These are phyloP conservation scores for Agonopterix arenella DNA, from an alignment of 2,888 invertebrate species.

Conservation along the genomic window DNA sequence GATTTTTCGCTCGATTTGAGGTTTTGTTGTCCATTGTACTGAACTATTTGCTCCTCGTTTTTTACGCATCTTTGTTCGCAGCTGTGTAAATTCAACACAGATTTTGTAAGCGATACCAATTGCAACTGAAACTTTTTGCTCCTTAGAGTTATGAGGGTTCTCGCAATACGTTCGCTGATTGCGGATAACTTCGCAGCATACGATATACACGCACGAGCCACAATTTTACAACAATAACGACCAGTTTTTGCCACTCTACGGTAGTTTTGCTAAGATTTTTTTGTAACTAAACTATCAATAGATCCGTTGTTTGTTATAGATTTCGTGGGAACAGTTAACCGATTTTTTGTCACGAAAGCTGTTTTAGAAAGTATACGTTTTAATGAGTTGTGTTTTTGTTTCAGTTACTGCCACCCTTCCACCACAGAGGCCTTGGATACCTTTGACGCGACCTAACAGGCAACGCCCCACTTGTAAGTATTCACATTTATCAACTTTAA, in stretches of 20 bases:
- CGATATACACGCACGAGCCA: slow-evolving; percentile 25
- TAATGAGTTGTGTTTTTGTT: slow-evolving; percentile 59
- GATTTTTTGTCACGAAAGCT: neutral
- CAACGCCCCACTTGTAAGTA: slow-evolving; percentile 93
- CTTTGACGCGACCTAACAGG: slow-evolving; percentile 91
- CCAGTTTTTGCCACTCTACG: slow-evolving; percentile 19
- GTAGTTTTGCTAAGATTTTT: slow-evolving; percentile 24
- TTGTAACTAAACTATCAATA: slow-evolving; percentile 15
- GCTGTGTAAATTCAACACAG: slow-evolving; percentile 23
- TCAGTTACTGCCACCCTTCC: slow-evolving; percentile 92
- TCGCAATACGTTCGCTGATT: slow-evolving; percentile 14
- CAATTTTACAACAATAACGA: slow-evolving; percentile 26
- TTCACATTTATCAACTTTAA: neutral
- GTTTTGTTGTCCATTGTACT: slow-evolving; percentile 24
- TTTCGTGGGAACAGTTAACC: slow-evolving; percentile 2
- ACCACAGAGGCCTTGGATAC: slow-evolving; percentile 97
- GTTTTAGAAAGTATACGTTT: neutral
- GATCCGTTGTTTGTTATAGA: slow-evolving; percentile 16
- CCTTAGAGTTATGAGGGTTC: slow-evolving; percentile 13
- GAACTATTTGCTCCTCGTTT: slow-evolving; percentile 29
- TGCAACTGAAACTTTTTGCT: slow-evolving; percentile 1
- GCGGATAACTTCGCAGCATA: slow-evolving; percentile 14
- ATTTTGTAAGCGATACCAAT: slow-evolving; percentile 18
- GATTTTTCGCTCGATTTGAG: slow-evolving; percentile 32
- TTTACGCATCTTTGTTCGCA: slow-evolving; percentile 28